Conservation (phyloP, 2,888 invertebrate genomes). For the Disparrhopalites patrizii region DNA sequence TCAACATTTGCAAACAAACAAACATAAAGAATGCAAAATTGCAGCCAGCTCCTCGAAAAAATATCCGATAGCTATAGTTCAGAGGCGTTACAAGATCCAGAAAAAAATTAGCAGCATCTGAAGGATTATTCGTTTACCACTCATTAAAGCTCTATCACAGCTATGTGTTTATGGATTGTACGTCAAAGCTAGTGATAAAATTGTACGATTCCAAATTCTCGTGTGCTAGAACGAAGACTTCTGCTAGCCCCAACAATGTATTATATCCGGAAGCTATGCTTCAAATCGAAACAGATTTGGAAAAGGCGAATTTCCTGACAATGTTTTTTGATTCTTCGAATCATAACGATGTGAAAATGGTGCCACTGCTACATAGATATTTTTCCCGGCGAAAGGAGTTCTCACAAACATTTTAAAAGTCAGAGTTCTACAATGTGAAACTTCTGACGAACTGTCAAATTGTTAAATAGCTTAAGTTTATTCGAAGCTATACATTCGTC, state of each 20-base stretch:
- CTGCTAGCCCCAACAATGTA: neutral
- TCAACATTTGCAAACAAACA: too few species aligned
- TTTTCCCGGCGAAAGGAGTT: constrained; percentile 7
- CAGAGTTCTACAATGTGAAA: neutral
- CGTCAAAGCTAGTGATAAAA: neutral
- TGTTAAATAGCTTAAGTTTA: neutral
- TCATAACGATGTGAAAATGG: neutral
- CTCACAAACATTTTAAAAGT: neutral
- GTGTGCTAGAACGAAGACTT: neutral
- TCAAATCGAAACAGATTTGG: constrained; percentile 13
- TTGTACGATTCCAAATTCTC: neutral
- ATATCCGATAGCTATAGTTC: too few species aligned
- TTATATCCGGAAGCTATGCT: constrained; percentile 16
- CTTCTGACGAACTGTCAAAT: neutral
- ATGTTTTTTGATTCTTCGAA: neutral
- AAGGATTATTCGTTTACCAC: neutral
- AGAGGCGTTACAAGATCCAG: too few species aligned
- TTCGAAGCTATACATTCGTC: neutral
- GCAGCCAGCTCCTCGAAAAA: too few species aligned
- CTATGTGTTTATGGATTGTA: neutral
- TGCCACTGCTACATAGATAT: neutral
- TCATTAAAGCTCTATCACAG: neutral
- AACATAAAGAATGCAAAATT: too few species aligned
- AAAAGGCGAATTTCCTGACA: neutral
- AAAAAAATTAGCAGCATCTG: neutral